Evolutionary conservation across 1,140 invertebrate genomes (phyloP).

Genomic region (Danaus plexippus): DNA sequence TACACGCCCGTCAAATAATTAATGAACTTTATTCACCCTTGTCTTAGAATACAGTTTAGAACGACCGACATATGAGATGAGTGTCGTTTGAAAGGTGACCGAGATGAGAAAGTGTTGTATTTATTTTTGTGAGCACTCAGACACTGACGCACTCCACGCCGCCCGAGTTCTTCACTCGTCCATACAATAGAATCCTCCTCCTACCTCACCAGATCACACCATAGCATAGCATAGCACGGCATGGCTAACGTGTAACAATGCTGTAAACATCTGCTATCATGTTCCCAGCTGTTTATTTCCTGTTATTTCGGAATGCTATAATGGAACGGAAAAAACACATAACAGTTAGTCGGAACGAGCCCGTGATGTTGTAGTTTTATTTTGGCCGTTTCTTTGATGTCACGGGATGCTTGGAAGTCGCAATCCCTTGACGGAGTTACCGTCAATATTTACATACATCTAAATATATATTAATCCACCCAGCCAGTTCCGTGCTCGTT

Average conservation of each 20-base stretch:
- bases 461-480: too few species aligned
- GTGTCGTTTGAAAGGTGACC: constrained; percentile 7
- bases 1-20: neutral
- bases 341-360: too few species aligned
- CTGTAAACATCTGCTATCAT: too few species aligned
- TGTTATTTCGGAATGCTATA: too few species aligned
- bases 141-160: neutral
- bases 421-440: constrained; percentile 4
- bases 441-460: too few species aligned
- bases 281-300: too few species aligned
- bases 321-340: constrained; percentile 9
- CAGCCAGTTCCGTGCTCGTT: too few species aligned
- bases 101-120: constrained; percentile 29
- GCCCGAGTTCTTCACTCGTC: too few species aligned
- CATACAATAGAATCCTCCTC: too few species aligned
- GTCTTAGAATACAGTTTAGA: constrained; percentile 21
- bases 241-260: too few species aligned
- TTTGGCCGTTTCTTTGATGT: constrained; percentile 13
- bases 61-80: neutral
- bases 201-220: too few species aligned
- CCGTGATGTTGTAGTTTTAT: constrained; percentile 2
- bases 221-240: too few species aligned
- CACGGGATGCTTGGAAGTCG: constrained; percentile 11
- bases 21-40: neutral
- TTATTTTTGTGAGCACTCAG: constrained; percentile 25